These are phyloP conservation scores for Pampusana beccarii DNA, from an alignment of 2,113 vertebrate species.

Conservation along the genomic window DNA sequence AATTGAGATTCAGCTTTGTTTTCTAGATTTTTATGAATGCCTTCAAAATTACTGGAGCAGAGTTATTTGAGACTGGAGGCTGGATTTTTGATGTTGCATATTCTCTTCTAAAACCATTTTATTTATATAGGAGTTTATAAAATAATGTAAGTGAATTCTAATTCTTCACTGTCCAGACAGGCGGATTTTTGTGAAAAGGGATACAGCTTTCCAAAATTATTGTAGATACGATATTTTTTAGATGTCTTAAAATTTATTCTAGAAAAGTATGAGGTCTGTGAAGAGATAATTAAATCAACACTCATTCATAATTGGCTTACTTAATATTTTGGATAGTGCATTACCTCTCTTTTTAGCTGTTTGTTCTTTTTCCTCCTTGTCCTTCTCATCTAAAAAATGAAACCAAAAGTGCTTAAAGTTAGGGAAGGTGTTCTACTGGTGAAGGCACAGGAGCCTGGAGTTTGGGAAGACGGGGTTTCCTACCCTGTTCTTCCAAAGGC, in stretches of 20 bases:
- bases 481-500: background rate
- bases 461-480: background rate
- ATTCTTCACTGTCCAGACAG: background rate
- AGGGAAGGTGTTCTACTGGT: background rate
- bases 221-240: background rate
- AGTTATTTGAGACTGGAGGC: background rate
- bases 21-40: constrained; percentile 18
- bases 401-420: background rate
- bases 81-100: background rate
- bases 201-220: background rate
- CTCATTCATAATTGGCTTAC: background rate
- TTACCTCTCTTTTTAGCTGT: background rate
- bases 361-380: background rate
- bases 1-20: constrained; percentile 50
- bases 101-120: background rate
- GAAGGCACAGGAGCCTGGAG: background rate
- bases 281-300: background rate
- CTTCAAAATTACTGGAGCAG: background rate
- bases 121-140: background rate
- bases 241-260: background rate
- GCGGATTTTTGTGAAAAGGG: background rate
- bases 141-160: background rate
- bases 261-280: background rate
- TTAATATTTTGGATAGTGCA: background rate
- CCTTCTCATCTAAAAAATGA: background rate